Base-by-base conservation (phyloP, 2,797 vertebrate genomes). In the Petrocephalus schoutedeni region DNA sequence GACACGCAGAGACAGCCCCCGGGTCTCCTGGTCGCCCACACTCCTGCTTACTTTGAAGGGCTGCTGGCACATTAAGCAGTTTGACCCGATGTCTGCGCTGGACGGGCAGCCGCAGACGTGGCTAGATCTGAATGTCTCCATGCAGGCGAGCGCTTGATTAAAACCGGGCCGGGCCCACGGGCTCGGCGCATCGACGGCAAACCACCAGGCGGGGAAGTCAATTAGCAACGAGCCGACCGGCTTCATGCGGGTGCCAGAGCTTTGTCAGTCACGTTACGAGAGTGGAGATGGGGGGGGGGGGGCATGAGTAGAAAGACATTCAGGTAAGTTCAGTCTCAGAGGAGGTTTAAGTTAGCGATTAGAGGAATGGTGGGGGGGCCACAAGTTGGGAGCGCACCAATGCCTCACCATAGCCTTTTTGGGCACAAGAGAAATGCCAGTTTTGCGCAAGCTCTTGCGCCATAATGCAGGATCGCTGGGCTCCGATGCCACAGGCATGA, bases 391-490 rank as follows among this genome's bases (percentile, higher is more conserved):
- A 96, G 96, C 87, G 86, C 95, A 96, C 96, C 94, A 94, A 96
- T 94, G 96, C 96, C 98, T 99, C 98, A 99, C 98, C 98, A 98
- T 95, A 88, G 94, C 95, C 95, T 98, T 98, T 97, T 80, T 98
- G 95, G 98, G 97, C 95, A 97, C 96, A 95, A 99, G 98, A 96
- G 98, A 97, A 97, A 99, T 98, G 97, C 98, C 98, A 96, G 98
- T 99, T 98, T 98, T 99, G 97, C 98, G 98, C 95, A 99, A 99
- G 96, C 98, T 97, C 96, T 98, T 98, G 96, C 98, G 97, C 98
- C 98, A 99, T 95, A 98, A 97, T 95, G 98, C 96, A 95, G 98
- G 98, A 96, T 98, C 96, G 96, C 97, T 94, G 92, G 97, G 96
- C 92, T 98, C 98, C 96, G 28, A 71, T 0, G 94, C 93, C 94